Base-by-base conservation (phyloP, 1,140 invertebrate species). In the Frieseomelitta varia region DNA sequence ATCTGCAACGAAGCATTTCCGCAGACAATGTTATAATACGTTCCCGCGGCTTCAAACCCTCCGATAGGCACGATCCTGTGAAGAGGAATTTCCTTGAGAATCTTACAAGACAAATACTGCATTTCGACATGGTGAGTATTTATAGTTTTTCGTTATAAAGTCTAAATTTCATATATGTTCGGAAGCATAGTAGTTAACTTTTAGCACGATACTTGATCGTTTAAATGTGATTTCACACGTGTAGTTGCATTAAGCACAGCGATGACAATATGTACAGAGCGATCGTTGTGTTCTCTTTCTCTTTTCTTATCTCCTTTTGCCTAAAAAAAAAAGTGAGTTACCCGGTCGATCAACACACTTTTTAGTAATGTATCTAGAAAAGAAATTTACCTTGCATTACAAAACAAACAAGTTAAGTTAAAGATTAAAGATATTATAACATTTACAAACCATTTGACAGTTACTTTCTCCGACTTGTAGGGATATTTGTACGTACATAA, bases 81-180 rank as follows among this genome's bases (percentile, higher is more conserved):
- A 98, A 98, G 93, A 96, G 96, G 91, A 96, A 97, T 89, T 97
- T 98, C 94, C 96, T 98, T 75, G 97, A 97, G 80, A 96, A 96
- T 91, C 95, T 98, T 87, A 97, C 97, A 87, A 96, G 96, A 88
- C 96, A 96, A 92, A 96, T 98, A 92, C 97, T 97, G 92, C 97
- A 97, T 95, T 96, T 97, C 94, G 96, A 96, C 92, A 96, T 97
- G 96, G 97, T 97, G 95, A 89, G 80, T 58, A 17, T 55, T 86
- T n/a, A 17, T 24, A n/a, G n/a, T 24, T 68, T 39, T 34, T 69
- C 14, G 11, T 12, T 14, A 19, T 11, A 0, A 69, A 39, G 12
- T 39, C 19, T 39, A 39, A 8, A 39, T 39, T 4, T 39, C 24
- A 34, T n/a, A 11, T 39, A 12, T 21, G 34, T 24, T 68, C 39